Evolutionary conservation across 2,113 vertebrate genomes (phyloP).

Genomic region (Halcyon malimbica): DNA sequence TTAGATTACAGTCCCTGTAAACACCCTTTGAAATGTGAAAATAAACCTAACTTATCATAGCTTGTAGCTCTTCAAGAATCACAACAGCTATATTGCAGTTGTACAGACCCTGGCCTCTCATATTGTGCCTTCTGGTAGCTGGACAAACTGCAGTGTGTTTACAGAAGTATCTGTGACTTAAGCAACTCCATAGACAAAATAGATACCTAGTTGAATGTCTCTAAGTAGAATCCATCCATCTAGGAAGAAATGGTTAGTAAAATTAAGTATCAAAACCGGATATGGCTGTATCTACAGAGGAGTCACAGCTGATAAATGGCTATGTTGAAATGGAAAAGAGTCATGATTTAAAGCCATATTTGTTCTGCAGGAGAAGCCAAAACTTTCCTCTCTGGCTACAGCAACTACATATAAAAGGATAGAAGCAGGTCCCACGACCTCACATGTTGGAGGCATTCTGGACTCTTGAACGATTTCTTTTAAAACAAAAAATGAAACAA

Average conservation of each 20-base stretch:
- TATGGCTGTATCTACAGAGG: neutral
- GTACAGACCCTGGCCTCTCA: neutral
- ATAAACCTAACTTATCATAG: neutral
- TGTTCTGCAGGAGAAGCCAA: neutral
- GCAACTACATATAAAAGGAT: neutral
- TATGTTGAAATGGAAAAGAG: neutral
- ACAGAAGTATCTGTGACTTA: neutral
- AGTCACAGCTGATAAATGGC: neutral
- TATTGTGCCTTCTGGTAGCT: neutral
- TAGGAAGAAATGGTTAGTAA: neutral
- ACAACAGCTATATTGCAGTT: neutral
- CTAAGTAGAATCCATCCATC: neutral
- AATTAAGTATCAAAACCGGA: neutral
- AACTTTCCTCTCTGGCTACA: neutral
- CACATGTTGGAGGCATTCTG: neutral
- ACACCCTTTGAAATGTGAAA: neutral
- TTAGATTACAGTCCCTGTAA: neutral
- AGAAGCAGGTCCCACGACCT: neutral
- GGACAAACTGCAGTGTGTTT: neutral
- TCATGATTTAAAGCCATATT: neutral
- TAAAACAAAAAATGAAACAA: no score
- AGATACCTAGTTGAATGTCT: neutral
- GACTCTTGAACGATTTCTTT: neutral
- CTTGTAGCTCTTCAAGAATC: neutral
- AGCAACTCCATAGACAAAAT: neutral